These are phyloP conservation scores for Acropternis orthonyx DNA, from an alignment of 2,797 vertebrate species.

Conservation along the genomic window DNA sequence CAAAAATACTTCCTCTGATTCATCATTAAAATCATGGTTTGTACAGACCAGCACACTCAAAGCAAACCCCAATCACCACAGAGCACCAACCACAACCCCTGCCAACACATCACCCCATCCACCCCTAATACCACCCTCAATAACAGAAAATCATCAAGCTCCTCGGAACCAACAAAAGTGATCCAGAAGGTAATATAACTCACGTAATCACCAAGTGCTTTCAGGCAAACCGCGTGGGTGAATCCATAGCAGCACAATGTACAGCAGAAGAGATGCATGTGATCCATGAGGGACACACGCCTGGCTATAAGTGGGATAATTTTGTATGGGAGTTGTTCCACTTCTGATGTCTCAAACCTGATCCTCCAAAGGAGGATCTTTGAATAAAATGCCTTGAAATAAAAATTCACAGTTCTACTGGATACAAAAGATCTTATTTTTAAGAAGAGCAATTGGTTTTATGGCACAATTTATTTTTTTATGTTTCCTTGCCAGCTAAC, in stretches of 20 bases:
- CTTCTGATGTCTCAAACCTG: background rate
- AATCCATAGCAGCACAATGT: rapidly evolving
- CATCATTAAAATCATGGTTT: background rate
- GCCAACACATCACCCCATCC: background rate
- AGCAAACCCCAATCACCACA: background rate
- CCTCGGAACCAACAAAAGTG: background rate
- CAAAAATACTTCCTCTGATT: background rate
- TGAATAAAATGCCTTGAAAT: background rate
- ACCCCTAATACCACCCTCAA: background rate
- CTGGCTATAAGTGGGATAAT: background rate
- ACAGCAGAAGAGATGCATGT: background rate
- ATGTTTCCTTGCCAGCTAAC: background rate
- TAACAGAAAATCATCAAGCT: background rate
- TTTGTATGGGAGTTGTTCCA: background rate
- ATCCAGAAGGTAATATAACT: background rate
- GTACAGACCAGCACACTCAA: background rate
- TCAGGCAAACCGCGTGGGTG: background rate
- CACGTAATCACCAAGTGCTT: background rate
- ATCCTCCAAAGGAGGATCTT: background rate
- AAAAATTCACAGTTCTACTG: background rate
- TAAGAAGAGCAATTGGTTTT: background rate
- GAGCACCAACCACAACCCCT: background rate
- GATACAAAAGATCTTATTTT: background rate
- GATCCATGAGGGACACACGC: background rate
- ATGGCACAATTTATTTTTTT: background rate